phyloP scores from a whole-genome alignment of 2,113 vertebrate species.

The Albula glossodonta region DNA sequence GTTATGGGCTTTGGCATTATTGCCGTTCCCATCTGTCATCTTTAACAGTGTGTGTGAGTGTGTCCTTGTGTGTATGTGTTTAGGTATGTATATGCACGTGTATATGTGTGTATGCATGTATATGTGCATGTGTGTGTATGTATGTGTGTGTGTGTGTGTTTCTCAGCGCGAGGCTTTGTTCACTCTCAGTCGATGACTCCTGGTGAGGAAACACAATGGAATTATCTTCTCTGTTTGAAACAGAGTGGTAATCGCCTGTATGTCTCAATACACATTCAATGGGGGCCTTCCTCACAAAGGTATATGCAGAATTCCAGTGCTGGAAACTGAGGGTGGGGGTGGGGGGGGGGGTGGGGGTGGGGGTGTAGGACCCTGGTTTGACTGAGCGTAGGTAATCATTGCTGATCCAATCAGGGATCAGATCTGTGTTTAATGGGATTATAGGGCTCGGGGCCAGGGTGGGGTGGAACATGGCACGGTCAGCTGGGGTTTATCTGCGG shows the following conservation, averaged over 20 bases:
- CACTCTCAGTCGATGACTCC: no score
- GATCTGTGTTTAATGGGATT: slow-evolving; percentile 22
- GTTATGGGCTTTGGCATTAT: not conserved
- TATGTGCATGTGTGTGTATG: slow-evolving; percentile 29
- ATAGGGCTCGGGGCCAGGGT: slow-evolving; percentile 19
- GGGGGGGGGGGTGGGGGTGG: no score
- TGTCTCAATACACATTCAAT: not conserved
- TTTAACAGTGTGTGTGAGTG: no score
- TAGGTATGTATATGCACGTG: no score
- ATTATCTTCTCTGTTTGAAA: not conserved
- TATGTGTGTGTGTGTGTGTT: slow-evolving; percentile 11
- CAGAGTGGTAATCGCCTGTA: not conserved
- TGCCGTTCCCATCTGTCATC: not conserved
- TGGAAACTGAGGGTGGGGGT: not conserved
- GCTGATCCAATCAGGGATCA: slow-evolving; percentile 27
- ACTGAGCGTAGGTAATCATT: slow-evolving; percentile 12
- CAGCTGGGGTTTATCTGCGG: not conserved
- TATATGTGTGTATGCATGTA: slow-evolving; percentile 20
- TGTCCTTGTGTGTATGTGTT: no score
- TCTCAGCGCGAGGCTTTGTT: no score
- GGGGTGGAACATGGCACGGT: not conserved
- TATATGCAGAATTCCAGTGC: not conserved
- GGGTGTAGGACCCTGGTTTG: not conserved
- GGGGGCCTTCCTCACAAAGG: not conserved
- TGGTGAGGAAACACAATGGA: not conserved